Conservation (phyloP, 2,113 vertebrate species). For the Gobio gobio region DNA sequence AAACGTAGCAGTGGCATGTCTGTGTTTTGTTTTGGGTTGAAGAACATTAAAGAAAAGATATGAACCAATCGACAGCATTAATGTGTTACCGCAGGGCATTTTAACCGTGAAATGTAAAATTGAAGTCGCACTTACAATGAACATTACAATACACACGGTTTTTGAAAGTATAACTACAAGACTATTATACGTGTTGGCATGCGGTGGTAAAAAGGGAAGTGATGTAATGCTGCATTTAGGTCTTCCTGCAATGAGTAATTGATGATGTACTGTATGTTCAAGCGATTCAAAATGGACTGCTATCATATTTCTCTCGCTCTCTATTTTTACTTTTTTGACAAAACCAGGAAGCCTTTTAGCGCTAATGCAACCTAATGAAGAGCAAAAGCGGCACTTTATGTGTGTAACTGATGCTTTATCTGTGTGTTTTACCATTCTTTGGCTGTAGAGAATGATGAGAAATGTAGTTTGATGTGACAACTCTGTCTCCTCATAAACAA, state of each 20-base stretch:
- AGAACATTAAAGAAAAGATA: neutral
- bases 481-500: neutral
- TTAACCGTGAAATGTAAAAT: neutral
- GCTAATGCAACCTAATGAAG: neutral
- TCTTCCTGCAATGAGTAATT: neutral
- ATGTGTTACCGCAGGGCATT: neutral
- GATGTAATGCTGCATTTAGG: neutral
- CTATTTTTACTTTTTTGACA: neutral
- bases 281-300: constrained; percentile 2
- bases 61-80: neutral
- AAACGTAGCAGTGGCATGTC: neutral
- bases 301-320: neutral
- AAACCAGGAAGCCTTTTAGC: neutral
- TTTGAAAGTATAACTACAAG: neutral
- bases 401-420: neutral
- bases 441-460: neutral
- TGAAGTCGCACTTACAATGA: neutral
- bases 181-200: neutral
- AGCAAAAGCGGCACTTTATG: neutral
- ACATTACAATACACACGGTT: neutral
- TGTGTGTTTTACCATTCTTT: neutral
- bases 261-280: neutral
- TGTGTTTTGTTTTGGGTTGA: constrained; percentile 15
- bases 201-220: neutral
- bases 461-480: constrained; percentile 2